Percentiles rank a stretch among this genome's conserved stretches.
Conservation (phyloP, 2,797 vertebrate genomes). For the Lacerta agilis region DNA sequence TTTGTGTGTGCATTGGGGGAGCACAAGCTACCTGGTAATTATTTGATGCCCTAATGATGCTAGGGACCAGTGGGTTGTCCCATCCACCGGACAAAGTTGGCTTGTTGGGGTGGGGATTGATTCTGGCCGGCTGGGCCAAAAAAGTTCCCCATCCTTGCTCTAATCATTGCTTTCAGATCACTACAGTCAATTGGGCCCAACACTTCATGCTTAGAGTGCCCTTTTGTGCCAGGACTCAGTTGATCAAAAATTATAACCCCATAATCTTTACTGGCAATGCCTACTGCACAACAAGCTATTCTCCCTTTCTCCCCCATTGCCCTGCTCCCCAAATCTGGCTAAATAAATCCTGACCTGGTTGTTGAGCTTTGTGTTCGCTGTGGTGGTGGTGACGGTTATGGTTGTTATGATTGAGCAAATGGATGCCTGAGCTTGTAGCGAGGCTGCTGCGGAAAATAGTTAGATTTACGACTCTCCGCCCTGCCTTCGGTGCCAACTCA, state of each 20-base stretch:
- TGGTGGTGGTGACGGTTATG: background rate
- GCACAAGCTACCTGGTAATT: too few relatives aligned
- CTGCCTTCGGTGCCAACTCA: slow-evolving; percentile 17
- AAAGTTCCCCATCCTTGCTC: background rate
- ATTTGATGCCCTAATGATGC: too few relatives aligned
- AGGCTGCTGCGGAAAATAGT: background rate
- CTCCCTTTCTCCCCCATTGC: background rate
- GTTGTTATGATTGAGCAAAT: background rate
- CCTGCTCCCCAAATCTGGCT: background rate
- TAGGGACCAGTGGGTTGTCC: too few relatives aligned
- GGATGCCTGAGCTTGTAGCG: background rate
- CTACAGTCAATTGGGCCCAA: background rate
- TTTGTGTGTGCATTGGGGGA: too few relatives aligned
- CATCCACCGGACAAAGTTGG: too few relatives aligned
- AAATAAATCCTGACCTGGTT: background rate
- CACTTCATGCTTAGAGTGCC: background rate
- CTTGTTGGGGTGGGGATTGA: too few relatives aligned
- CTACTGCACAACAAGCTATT: background rate
- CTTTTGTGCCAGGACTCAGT: background rate
- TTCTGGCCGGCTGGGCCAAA: too few relatives aligned
- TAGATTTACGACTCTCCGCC: slow-evolving; percentile 27
- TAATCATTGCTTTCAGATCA: background rate
- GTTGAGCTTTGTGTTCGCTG: background rate
- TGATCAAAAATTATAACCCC: background rate
- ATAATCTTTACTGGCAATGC: background rate